Evolutionary conservation across 2,888 invertebrate genomes (phyloP).

Genomic region (Adelphocoris suturalis): DNA sequence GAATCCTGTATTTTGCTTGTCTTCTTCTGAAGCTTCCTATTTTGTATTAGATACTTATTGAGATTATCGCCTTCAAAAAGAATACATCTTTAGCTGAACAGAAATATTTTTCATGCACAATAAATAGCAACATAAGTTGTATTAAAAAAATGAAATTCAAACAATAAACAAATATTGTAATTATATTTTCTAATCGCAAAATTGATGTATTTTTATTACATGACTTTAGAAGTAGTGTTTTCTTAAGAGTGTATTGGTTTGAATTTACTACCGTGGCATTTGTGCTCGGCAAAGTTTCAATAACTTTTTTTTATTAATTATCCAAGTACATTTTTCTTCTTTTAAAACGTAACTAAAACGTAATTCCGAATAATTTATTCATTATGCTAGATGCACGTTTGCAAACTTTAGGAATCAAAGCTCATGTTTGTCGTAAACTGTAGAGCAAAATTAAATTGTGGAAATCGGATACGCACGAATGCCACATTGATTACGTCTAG

Average conservation of each 20-base stretch:
- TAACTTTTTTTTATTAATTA: no score
- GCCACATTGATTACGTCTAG: not conserved
- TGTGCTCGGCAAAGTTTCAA: constrained; percentile 1
- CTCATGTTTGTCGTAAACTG: not conserved
- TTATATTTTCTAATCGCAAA: constrained; percentile 55
- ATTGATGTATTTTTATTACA: constrained; percentile 61
- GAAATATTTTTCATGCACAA: constrained; percentile 59
- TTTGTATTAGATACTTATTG: not conserved
- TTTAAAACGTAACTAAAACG: not conserved
- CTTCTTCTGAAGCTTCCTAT: constrained; percentile 22
- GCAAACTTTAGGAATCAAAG: not conserved
- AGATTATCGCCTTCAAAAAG: constrained; percentile 35
- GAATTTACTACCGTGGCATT: not conserved
- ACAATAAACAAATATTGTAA: constrained; percentile 53
- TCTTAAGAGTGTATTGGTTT: not conserved
- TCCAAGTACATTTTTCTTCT: not conserved
- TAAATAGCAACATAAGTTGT: constrained; percentile 57
- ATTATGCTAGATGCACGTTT: not conserved
- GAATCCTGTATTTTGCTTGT: not conserved
- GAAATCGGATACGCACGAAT: not conserved
- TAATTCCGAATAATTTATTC: not conserved
- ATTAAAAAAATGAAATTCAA: constrained; percentile 30
- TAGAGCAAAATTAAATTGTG: not conserved
- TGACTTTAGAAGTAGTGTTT: constrained; percentile 54
- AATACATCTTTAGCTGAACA: constrained; percentile 3